Base-by-base conservation (phyloP, 2,797 vertebrate species). In the Glyptemys insculpta region DNA sequence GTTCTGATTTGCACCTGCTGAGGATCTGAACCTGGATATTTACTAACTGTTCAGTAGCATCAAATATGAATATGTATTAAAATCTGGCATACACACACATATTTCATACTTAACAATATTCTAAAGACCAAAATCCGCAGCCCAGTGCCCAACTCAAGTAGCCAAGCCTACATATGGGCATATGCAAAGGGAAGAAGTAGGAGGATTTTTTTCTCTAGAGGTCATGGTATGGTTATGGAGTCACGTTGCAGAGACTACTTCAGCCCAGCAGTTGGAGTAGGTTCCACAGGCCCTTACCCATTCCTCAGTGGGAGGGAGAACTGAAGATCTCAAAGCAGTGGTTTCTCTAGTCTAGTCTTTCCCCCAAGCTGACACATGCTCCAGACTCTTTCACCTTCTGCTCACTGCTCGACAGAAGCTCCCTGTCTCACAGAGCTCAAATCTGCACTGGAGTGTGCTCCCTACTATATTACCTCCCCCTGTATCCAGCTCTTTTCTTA, bases 1-100 rank as follows among this genome's bases (percentile, higher is more conserved):
- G 2, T 65, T 79, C 27, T 18, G 0, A 44, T 81, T 79, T 85
- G 37, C 65, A 50, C 1, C 5, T 47, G 5, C 1, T 72, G 12
- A 81, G 85, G 83, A 5, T 2, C 18, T 2, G 0, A 31, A 27
- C 50, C 44, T 89, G 41, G n/a, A 0, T 0, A 0, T 12, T 54
- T 16, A 1, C 4, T 89, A 84, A 29, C 68, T 90, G 54, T 86
- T 8, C 19, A 53, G 25, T 52, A 29, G 1, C 65, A 72, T 53
- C 1, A 41, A 78, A 68, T 85, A 49, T 37, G 49, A 85, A 34
- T 15, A 2, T 37, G 54, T 9, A 37, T 1, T 59, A 31, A 78
- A 50, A 44, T 53, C 44, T 87, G 0, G 57, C 47, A 29, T 87
- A 9, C 37, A 62, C 1, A 79, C 47, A n/a, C 1, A 2, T 6